These are phyloP conservation scores for Lophochroa leadbeateri DNA, from an alignment of 2,113 vertebrate genomes.

Conservation along the genomic window DNA sequence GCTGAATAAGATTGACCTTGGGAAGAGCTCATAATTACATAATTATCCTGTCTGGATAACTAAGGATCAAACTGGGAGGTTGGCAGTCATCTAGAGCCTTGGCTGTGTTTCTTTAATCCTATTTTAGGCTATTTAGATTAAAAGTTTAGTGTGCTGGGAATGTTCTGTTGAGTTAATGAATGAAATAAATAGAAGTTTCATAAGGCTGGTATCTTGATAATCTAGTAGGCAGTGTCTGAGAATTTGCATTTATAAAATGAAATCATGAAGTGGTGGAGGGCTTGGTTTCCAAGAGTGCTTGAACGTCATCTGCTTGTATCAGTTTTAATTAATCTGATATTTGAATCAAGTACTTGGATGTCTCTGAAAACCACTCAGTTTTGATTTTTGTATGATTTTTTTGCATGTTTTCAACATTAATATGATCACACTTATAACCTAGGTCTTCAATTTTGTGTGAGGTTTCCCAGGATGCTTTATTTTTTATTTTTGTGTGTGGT, in stretches of 20 bases:
- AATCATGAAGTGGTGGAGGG: not conserved
- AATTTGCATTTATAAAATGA: not conserved
- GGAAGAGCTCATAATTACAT: not conserved
- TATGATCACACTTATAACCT: not conserved
- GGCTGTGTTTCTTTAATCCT: not conserved
- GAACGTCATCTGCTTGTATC: not conserved
- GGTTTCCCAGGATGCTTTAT: not conserved
- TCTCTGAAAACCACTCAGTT: not conserved
- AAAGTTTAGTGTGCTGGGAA: not conserved
- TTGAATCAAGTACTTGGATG: not conserved
- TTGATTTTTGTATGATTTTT: not conserved
- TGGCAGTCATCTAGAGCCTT: not conserved
- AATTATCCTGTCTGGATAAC: not conserved
- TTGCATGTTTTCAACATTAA: not conserved
- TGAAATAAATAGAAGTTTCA: not conserved
- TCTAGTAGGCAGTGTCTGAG: not conserved
- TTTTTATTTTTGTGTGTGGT: not conserved
- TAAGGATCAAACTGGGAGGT: not conserved
- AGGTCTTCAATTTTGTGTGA: not conserved
- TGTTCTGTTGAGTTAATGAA: not conserved
- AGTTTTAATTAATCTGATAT: not conserved
- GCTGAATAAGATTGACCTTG: not conserved
- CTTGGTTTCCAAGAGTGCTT: not conserved
- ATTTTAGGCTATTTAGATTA: not conserved
- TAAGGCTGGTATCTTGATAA: not conserved